phyloP scores from a whole-genome alignment of 2,113 vertebrate genomes.

The Mesocricetus auratus region DNA sequence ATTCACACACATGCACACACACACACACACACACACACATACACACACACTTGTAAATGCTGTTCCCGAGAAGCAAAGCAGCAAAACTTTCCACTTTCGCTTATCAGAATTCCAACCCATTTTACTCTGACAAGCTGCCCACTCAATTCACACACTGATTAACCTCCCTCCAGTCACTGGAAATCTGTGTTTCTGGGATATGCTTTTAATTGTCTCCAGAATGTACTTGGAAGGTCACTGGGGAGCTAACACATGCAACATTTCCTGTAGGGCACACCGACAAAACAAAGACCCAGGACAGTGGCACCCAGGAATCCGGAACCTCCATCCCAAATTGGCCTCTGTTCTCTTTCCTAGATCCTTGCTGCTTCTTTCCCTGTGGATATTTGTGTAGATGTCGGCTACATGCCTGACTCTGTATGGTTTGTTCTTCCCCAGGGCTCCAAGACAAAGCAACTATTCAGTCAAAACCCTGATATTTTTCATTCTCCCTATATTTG shows the following conservation, averaged over 20 bases:
- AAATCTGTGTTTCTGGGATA: conserved; percentile 14
- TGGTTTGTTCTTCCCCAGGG: neutral
- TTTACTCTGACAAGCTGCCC: conserved; percentile 50
- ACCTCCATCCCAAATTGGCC: neutral
- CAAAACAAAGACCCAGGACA: neutral
- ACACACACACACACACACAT: neutral
- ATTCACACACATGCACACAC: no score
- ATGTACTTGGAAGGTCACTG: conserved; percentile 43
- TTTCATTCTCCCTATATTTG: neutral
- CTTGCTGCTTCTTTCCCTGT: neutral
- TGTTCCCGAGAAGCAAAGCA: neutral
- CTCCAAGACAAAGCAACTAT: neutral
- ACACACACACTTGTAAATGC: neutral
- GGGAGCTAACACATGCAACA: neutral
- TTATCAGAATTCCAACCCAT: conserved; percentile 59
- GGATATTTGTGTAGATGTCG: neutral
- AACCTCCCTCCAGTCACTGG: conserved; percentile 36
- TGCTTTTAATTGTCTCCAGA: conserved; percentile 61
- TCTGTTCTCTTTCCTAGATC: neutral
- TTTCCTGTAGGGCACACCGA: neutral
- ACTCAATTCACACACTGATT: conserved; percentile 55
- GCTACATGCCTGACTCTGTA: neutral
- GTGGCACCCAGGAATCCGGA: neutral
- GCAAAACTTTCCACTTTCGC: conserved; percentile 13
- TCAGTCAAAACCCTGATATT: neutral